Percentiles rank a stretch among this genome's conserved stretches.
Evolutionary conservation across 2,888 invertebrate species (phyloP).

Genomic region (Thera britannica): DNA sequence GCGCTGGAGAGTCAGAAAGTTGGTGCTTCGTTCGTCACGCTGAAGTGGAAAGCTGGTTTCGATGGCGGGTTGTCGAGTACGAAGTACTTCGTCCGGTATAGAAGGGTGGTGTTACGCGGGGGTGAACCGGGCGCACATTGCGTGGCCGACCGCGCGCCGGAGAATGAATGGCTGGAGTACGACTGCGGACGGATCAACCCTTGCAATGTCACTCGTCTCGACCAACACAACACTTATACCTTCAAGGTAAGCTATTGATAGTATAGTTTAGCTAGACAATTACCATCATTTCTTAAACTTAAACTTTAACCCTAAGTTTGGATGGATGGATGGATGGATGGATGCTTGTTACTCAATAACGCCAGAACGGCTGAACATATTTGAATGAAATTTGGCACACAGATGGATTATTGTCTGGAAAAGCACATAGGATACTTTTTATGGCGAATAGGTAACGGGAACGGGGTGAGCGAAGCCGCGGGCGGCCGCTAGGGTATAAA

Average conservation of each 20-base stretch:
- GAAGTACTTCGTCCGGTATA: constrained; percentile 94
- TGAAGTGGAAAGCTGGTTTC: constrained; percentile 95
- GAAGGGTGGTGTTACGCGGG: constrained; percentile 85
- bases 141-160: constrained; percentile 66
- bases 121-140: constrained; percentile 72
- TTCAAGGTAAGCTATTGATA: constrained; percentile 87
- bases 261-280: not conserved
- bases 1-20: constrained; percentile 89
- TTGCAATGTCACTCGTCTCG: constrained; percentile 93
- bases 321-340: too few species aligned
- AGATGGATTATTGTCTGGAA: too few species aligned
- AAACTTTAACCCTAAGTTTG: too few species aligned
- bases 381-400: too few species aligned
- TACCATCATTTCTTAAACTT: too few species aligned
- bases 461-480: too few species aligned
- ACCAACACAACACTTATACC: constrained; percentile 93
- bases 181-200: constrained; percentile 94
- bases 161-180: constrained; percentile 91
- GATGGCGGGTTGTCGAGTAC: constrained; percentile 95
- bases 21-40: constrained; percentile 91
- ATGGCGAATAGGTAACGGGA: too few species aligned
- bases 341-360: too few species aligned
- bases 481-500: too few species aligned
- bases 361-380: too few species aligned
- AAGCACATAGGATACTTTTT: too few species aligned